These are phyloP conservation scores for Trypoxylus dichotomus DNA, from an alignment of 1,140 invertebrate genomes.

Conservation along the genomic window DNA sequence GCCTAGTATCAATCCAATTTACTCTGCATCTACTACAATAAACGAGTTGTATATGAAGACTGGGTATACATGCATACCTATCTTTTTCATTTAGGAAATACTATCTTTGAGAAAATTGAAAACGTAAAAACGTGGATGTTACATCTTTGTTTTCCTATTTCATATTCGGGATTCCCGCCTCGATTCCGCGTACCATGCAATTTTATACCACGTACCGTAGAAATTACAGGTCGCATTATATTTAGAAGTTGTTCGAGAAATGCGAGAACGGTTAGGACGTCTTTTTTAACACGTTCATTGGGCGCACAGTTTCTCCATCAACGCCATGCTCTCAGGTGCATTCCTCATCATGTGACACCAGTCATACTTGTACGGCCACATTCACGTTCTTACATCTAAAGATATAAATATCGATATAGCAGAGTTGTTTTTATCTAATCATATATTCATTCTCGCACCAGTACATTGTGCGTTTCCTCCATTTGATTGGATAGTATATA, in stretches of 20 bases:
- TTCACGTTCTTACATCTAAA: neutral
- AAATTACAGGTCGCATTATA: slow-evolving; percentile 12
- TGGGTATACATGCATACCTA: too few relatives aligned
- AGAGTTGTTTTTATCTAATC: slow-evolving; percentile 11
- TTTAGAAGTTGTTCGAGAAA: slow-evolving; percentile 24
- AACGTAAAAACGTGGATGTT: neutral
- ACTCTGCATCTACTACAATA: too few relatives aligned
- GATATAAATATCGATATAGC: slow-evolving; percentile 11
- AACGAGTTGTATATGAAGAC: too few relatives aligned
- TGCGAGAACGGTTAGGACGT: slow-evolving; percentile 8
- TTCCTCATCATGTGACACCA: slow-evolving; percentile 11
- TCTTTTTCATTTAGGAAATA: too few relatives aligned
- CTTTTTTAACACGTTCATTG: slow-evolving; percentile 3
- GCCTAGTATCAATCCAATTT: too few relatives aligned
- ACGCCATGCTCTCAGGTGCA: slow-evolving; percentile 22
- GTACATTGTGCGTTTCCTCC: neutral
- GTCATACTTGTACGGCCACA: slow-evolving; percentile 10
- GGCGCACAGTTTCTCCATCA: slow-evolving; percentile 18
- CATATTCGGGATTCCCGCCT: neutral
- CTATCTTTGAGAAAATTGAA: too few relatives aligned
- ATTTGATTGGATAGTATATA: neutral
- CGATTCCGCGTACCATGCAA: slow-evolving; percentile 9
- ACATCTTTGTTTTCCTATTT: neutral
- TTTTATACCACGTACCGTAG: neutral
- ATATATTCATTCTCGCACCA: neutral